These are phyloP conservation scores for Tipula helvola DNA, from an alignment of 2,888 invertebrate species.

Conservation along the genomic window DNA sequence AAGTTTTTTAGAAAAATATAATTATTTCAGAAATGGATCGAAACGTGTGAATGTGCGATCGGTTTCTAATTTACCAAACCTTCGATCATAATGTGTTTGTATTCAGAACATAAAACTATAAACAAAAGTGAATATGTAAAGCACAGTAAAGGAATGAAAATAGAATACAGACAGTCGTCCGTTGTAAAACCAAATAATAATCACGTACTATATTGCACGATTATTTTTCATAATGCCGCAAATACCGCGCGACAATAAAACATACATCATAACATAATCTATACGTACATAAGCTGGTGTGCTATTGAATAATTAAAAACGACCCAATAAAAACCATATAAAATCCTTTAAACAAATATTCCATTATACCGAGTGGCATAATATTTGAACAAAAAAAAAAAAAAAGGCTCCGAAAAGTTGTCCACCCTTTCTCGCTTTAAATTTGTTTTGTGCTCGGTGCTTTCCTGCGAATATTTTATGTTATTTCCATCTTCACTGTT, in stretches of 20 bases:
- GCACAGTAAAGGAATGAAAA: too few species aligned
- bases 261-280: not conserved
- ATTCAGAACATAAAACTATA: too few species aligned
- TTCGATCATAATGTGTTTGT: too few species aligned
- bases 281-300: not conserved
- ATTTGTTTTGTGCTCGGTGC: not conserved
- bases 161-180: not conserved
- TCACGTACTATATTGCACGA: not conserved
- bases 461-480: not conserved
- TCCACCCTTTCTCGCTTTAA: not conserved
- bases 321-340: not conserved
- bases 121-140: too few species aligned
- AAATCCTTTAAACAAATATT: not conserved
- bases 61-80: too few species aligned
- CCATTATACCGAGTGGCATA: not conserved
- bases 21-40: too few species aligned
- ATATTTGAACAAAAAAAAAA: not conserved
- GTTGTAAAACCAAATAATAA: not conserved
- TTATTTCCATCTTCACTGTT: not conserved
- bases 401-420: not conserved
- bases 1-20: too few species aligned
- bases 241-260: not conserved
- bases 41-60: too few species aligned
- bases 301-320: not conserved
- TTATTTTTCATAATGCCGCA: not conserved